Evolutionary conservation across 2,113 vertebrate species (phyloP).

Genomic region (Ardeotis arabs): DNA sequence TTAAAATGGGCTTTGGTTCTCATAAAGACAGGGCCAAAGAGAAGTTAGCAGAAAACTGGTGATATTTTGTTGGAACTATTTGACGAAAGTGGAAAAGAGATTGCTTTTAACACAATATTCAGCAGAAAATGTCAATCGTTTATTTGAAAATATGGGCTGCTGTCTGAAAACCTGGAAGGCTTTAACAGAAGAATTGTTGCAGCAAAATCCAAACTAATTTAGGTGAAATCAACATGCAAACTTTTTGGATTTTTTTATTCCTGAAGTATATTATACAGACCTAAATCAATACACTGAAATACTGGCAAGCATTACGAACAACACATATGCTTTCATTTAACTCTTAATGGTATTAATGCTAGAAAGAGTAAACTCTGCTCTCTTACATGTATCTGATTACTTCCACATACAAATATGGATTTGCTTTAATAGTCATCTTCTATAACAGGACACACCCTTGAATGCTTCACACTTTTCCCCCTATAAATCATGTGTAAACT

Average conservation of each 20-base stretch:
- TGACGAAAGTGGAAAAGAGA: constrained; percentile 5
- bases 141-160: constrained; percentile 5
- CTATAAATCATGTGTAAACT: not conserved
- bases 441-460: constrained; percentile 5
- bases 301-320: not conserved
- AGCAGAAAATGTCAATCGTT: not conserved
- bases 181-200: not conserved
- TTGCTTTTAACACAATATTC: not conserved
- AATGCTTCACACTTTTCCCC: not conserved
- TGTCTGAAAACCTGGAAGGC: not conserved
- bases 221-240: not conserved
- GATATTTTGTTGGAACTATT: not conserved
- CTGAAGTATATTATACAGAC: not conserved
- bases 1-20: constrained; percentile 27
- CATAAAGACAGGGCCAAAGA: not conserved
- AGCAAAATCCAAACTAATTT: not conserved
- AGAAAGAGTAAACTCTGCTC: constrained; percentile 6
- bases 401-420: constrained; percentile 34
- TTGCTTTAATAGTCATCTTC: not conserved
- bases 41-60: constrained; percentile 4
- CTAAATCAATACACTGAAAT: not conserved
- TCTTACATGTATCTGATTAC: not conserved
- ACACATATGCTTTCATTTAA: constrained; percentile 35
- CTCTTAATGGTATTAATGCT: not conserved
- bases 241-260: not conserved